These are phyloP conservation scores for Spinus olivaceus DNA, from an alignment of 2,797 vertebrate genomes.

Conservation along the genomic window DNA sequence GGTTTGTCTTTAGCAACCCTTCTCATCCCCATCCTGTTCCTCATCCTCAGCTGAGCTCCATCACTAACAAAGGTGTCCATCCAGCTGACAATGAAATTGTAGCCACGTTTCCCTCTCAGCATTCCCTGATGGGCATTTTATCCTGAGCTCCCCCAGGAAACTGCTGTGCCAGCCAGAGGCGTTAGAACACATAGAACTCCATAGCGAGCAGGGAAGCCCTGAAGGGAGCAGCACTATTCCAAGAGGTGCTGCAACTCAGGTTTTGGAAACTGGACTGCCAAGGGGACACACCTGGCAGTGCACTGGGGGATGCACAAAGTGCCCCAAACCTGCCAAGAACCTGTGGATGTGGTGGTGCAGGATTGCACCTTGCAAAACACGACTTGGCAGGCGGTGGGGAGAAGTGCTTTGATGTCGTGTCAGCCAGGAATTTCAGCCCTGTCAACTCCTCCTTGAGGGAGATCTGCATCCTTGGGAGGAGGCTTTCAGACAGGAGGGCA, in stretches of 20 bases:
- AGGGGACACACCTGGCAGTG: not conserved
- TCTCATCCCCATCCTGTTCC: not conserved
- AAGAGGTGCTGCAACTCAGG: not conserved
- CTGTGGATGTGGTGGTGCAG: not conserved
- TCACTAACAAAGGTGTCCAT: not conserved
- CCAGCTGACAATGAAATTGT: not conserved
- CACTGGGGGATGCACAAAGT: not conserved
- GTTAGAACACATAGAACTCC: not conserved
- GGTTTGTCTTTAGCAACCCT: not conserved
- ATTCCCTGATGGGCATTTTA: not conserved
- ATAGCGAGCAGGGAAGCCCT: not conserved
- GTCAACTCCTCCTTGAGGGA: fast-evolving
- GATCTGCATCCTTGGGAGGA: not conserved
- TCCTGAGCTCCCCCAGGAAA: fast-evolving
- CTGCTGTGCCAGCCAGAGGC: not conserved
- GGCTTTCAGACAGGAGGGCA: not conserved
- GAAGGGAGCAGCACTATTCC: not conserved
- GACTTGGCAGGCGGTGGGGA: not conserved
- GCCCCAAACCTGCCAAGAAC: not conserved
- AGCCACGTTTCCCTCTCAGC: fast-evolving
- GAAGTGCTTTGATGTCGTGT: not conserved
- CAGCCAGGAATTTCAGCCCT: not conserved
- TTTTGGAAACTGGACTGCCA: not conserved
- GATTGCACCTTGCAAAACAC: not conserved
- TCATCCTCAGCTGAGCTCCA: not conserved